These are phyloP conservation scores for Protobothrops mucrosquamatus DNA, from an alignment of 2,113 vertebrate species.

Conservation along the genomic window DNA sequence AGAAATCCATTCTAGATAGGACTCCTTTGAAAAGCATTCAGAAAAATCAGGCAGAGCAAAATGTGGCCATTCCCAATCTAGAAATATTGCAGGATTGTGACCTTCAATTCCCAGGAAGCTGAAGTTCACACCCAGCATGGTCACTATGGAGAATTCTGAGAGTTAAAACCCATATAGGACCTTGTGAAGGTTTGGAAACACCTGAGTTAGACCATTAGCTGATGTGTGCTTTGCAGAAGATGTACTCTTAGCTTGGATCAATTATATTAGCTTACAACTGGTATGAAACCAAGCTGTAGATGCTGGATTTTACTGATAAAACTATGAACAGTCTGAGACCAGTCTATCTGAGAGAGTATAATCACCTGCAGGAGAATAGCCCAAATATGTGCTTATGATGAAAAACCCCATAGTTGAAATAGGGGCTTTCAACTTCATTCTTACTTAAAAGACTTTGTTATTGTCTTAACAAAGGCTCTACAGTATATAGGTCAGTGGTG, in stretches of 20 bases:
- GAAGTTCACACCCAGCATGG: not conserved
- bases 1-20: not conserved
- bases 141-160: not conserved
- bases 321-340: not conserved
- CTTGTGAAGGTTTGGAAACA: not conserved
- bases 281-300: not conserved
- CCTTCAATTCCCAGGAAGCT: not conserved
- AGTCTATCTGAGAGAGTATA: not conserved
- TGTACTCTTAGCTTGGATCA: not conserved
- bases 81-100: not conserved
- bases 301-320: not conserved
- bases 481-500: not conserved
- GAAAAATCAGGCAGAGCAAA: not conserved
- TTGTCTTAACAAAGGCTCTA: not conserved
- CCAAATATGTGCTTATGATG: not conserved
- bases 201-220: not conserved
- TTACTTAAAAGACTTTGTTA: not conserved
- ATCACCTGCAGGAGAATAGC: not conserved
- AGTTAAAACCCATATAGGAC: not conserved
- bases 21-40: not conserved
- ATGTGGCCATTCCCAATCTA: not conserved
- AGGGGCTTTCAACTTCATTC: not conserved
- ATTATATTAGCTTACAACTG: not conserved
- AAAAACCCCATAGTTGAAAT: not conserved
- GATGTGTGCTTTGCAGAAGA: not conserved